These are phyloP conservation scores for Oenanthe oenanthe DNA, from an alignment of 2,113 vertebrate genomes.

Conservation along the genomic window DNA sequence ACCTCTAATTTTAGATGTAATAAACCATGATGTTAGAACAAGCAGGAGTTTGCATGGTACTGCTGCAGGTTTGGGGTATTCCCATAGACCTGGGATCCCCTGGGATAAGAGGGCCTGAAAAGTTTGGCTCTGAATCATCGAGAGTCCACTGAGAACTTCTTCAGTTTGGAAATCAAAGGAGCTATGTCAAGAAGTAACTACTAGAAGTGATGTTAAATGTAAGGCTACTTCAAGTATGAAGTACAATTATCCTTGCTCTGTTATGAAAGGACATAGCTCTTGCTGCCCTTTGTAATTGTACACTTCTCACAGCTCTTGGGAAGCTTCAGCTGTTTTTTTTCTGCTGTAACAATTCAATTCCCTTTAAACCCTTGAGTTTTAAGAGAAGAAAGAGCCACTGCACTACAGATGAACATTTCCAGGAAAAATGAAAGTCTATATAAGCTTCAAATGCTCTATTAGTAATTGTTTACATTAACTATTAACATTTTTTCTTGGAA, in stretches of 20 bases:
- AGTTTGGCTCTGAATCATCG: not conserved
- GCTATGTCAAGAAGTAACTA: constrained; percentile 1
- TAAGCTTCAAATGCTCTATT: not conserved
- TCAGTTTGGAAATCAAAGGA: not conserved
- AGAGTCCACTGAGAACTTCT: not conserved
- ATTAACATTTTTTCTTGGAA: constrained; percentile 7
- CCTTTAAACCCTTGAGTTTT: not conserved
- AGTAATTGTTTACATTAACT: constrained; percentile 31
- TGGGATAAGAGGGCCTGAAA: not conserved
- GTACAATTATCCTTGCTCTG: constrained; percentile 1
- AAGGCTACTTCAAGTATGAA: not conserved
- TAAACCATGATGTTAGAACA: accelerated
- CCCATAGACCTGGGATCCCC: too few species aligned
- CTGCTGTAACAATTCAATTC: not conserved
- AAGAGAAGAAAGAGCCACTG: not conserved
- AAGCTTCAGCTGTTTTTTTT: not conserved
- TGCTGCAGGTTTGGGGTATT: not conserved
- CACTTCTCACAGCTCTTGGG: not conserved
- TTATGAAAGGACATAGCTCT: not conserved
- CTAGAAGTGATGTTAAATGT: constrained; percentile 7
- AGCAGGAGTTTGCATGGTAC: not conserved
- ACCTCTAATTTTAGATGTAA: not conserved
- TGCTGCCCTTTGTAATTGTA: not conserved
- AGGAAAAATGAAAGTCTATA: not conserved
- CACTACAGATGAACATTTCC: not conserved